Evolutionary conservation across 2,113 vertebrate genomes (phyloP).

Genomic region (Podarcis muralis): DNA sequence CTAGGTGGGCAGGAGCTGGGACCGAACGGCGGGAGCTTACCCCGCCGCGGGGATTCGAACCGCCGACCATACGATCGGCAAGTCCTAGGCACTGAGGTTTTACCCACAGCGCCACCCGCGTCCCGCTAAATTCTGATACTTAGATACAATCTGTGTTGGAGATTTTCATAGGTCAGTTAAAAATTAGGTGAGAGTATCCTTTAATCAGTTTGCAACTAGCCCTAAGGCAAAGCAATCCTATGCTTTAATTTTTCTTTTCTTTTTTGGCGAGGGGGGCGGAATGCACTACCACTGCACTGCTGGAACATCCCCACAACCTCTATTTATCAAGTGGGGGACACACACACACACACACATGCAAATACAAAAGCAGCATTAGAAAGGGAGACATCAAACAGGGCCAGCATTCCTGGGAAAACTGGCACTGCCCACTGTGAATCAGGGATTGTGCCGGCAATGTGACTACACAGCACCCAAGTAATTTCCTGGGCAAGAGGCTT

Average conservation of each 20-base stretch:
- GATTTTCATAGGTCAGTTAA: not conserved
- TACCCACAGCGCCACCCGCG: too few species aligned
- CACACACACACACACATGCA: not conserved
- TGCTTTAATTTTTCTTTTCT: not conserved
- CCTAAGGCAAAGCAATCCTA: not conserved
- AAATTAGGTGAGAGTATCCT: not conserved
- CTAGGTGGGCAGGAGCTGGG: too few species aligned
- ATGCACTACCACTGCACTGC: not conserved
- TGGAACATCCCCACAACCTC: too few species aligned
- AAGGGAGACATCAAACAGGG: not conserved
- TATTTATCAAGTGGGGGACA: not conserved
- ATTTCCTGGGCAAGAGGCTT: too few species aligned
- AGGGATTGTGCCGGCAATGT: not conserved
- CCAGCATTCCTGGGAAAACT: not conserved
- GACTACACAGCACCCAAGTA: not conserved
- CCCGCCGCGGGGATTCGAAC: too few species aligned
- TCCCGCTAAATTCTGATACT: not conserved
- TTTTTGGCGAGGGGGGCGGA: not conserved
- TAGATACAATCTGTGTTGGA: not conserved
- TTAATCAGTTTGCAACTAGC: not conserved
- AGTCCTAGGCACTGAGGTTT: too few species aligned
- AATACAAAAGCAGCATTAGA: not conserved
- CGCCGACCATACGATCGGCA: too few species aligned
- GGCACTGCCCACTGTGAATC: not conserved
- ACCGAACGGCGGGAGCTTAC: too few species aligned